Percentiles rank a stretch among this genome's conserved stretches.
These are phyloP conservation scores for Hyperoplus lanceolatus DNA, from an alignment of 2,797 vertebrate genomes.

Conservation along the genomic window DNA sequence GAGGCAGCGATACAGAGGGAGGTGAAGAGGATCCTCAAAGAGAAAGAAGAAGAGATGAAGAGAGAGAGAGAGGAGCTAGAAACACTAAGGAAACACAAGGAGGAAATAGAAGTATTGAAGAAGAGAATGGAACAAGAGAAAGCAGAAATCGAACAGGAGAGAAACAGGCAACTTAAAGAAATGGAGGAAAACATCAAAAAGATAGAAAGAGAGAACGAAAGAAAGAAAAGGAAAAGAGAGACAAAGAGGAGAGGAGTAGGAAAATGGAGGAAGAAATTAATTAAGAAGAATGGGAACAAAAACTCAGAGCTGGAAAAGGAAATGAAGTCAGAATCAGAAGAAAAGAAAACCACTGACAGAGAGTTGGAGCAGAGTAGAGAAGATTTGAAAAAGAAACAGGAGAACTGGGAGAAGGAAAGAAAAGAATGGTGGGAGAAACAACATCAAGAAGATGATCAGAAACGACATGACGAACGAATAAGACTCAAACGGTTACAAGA, in stretches of 20 bases:
- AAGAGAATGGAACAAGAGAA: too few relatives aligned
- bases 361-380: background rate
- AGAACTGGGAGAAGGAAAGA: conserved; percentile 20
- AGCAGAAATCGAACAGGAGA: too few relatives aligned
- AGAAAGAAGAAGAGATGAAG: too few relatives aligned
- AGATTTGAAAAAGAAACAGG: background rate
- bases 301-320: background rate
- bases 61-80: too few relatives aligned
- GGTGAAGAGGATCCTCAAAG: too few relatives aligned
- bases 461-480: background rate
- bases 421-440: background rate
- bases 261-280: background rate
- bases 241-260: background rate
- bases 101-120: too few relatives aligned
- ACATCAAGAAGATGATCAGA: conserved; percentile 1
- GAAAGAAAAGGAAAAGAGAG: conserved; percentile 16
- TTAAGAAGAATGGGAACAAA: background rate
- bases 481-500: background rate
- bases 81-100: too few relatives aligned
- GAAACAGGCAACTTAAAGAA: too few relatives aligned
- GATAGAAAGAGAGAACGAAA: too few relatives aligned
- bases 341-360: background rate
- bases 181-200: too few relatives aligned
- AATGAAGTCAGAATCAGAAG: background rate
- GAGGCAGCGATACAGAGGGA: too few relatives aligned